Evolutionary conservation across 1,140 invertebrate species (phyloP), one percentile per base, ranked within the genome.

Genomic region (Pogonus chalceus): DNA sequence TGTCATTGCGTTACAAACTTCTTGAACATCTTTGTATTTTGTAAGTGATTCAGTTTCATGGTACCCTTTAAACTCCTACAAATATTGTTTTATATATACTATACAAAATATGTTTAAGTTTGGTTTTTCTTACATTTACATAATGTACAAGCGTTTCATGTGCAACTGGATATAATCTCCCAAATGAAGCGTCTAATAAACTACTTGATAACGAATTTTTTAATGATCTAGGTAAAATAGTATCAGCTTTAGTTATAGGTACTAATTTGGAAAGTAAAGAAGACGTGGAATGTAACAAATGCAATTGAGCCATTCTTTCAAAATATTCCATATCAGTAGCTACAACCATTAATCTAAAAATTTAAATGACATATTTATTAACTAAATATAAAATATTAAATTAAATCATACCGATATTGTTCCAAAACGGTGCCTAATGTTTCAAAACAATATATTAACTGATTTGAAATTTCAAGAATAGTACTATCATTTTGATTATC

Each of bases 1-100:
- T 24, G 71, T 68, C 71, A 80, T 75, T 47, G 73, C 72, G 9
- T 64, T 48, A 57, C 67, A 74, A 51, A 79, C 54, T 56, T 68
- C 65, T 24, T 67, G 68, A 14, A 75, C 61, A 55, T 76, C 68
- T 54, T 66, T 62, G 57, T 75, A 76, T 52, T 63, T 61, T 51
- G 50, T 57, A 4, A 70, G 52, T 22, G 54, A 60, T 53, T 66
- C 62, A 20, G 56, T 56, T 18, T 65, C 61, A 39, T 60, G 51
- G 7, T 22, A 22, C 2, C 49, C 57, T 49, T 57, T 56, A 53
- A 64, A 64, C 57, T 56, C 53, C 62, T 68, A 18, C 54, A 53
- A 49, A 22, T 49, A 54, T 31, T 20, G n/a, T 48, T 23, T 56
- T 12, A 24, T 53, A 16, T 39, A 35, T 39, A 43, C 14, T 48